Base-by-base conservation (phyloP, 2,797 vertebrate species). In the Denticeps clupeoides region DNA sequence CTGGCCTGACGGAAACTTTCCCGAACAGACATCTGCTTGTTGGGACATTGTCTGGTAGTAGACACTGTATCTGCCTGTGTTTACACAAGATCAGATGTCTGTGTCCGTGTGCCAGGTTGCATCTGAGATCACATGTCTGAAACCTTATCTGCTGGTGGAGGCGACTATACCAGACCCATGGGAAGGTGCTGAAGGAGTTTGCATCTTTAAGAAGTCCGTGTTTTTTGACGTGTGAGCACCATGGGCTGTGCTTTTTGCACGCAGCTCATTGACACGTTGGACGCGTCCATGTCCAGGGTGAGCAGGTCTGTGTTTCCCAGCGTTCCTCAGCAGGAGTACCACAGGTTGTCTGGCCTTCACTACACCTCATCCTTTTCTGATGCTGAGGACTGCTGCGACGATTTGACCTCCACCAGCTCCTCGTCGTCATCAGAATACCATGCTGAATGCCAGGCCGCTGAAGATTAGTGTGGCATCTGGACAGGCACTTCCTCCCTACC, bases 241-340 rank as follows among this genome's bases (percentile, higher is more conserved):
- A 71, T 83, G 67, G 69, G 81, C 26, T 81, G 78, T 16, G 72
- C 70, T 9, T 62, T 82, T 59, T 84, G 82, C 46, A 77, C 64
- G 4, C 81, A 78, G 54, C 67, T 84, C 64, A 61, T 77, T 1
- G 78, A 83, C 58, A 70, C 69, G 68, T 85, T 74, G 76, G 66
- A 61, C 1, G 41, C 72, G 51, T 73, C 66, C 18, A 21, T 10
- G 4, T 21, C 35, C 32, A 15, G 9, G 35, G 25, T 25, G 7
- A 18, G 81, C 58, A 62, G 83, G 42, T 51, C 67, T 1, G 2
- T 64, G 15, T 73, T 78, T 45, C 72, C 76, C 0, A 71, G 77
- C 33, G 59, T 60, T 22, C 61, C 70, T 2, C 59, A 63, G 10
- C 71, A 65, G 19, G 67, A 68, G 45, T 79, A 76, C 59, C 72